Conservation (phyloP, 1,140 invertebrate species). For the Venustaconcha ellipsiformis region DNA sequence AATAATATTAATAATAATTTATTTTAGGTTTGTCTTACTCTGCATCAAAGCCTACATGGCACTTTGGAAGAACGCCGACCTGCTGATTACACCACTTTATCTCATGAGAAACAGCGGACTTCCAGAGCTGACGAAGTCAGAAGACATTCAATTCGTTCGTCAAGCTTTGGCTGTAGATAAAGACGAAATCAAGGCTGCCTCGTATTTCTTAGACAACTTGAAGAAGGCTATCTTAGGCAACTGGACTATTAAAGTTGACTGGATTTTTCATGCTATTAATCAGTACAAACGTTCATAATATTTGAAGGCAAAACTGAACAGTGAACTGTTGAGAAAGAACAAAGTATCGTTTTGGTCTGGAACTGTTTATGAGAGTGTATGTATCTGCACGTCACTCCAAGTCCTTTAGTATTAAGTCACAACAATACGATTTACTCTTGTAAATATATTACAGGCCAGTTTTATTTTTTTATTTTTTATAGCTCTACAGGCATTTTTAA, state of each 20-base stretch:
- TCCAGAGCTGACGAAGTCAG: slow-evolving; percentile 11
- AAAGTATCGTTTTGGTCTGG: no score
- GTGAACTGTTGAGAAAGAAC: no score
- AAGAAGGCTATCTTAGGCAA: slow-evolving; percentile 8
- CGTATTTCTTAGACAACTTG: slow-evolving; percentile 15
- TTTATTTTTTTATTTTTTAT: no score
- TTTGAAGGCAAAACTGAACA: no score
- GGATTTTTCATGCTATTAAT: slow-evolving; percentile 21
- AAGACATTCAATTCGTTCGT: slow-evolving; percentile 24
- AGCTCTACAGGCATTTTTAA: no score
- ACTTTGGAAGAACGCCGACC: slow-evolving; percentile 9
- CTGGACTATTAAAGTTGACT: slow-evolving; percentile 24
- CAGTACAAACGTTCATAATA: no score
- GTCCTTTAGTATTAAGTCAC: no score
- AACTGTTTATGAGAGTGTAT: no score
- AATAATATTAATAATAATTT: background rate
- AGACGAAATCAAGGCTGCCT: slow-evolving; percentile 18
- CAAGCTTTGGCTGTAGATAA: slow-evolving; percentile 20
- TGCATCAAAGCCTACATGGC: slow-evolving; percentile 26
- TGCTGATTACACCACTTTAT: slow-evolving; percentile 21
- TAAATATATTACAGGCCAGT: no score
- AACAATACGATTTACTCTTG: no score
- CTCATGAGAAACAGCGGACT: slow-evolving; percentile 27
- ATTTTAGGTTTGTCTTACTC: slow-evolving; percentile 20
- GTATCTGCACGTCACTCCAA: no score